phyloP scores from a whole-genome alignment of 2,113 vertebrate species.

The Lonchura striata region DNA sequence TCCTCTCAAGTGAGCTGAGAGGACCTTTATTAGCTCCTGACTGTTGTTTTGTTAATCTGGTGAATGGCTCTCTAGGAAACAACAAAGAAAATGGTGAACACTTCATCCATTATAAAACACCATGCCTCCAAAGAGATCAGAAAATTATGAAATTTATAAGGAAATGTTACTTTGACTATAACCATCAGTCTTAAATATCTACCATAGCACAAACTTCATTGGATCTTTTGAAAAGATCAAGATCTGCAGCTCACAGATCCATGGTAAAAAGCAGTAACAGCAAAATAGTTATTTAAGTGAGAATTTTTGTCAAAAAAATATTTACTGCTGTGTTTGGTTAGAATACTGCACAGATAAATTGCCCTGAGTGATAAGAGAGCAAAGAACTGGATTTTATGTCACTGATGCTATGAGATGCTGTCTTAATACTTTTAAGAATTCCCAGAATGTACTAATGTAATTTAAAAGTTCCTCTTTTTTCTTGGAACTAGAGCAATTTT shows the following conservation, averaged over 20 bases:
- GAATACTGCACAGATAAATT: neutral
- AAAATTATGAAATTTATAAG: slow-evolving; percentile 42
- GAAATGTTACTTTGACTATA: slow-evolving; percentile 59
- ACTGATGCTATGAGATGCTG: neutral
- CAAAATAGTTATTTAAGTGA: neutral
- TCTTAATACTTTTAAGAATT: neutral
- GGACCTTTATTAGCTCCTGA: slow-evolving; percentile 48
- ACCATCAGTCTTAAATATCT: slow-evolving; percentile 56
- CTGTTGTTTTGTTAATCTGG: slow-evolving; percentile 69
- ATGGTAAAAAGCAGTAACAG: neutral
- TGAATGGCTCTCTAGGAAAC: slow-evolving; percentile 68
- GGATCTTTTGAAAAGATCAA: neutral
- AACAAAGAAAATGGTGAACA: slow-evolving; percentile 61
- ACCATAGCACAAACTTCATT: neutral
- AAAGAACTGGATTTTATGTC: neutral
- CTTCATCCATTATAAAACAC: slow-evolving; percentile 57
- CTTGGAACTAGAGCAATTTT: neutral
- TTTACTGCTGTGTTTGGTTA: neutral
- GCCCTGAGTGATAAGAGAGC: neutral
- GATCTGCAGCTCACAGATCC: neutral
- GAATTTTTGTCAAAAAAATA: neutral
- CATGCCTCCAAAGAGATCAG: slow-evolving; percentile 57
- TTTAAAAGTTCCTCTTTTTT: neutral
- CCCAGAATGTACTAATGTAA: neutral
- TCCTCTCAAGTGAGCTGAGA: slow-evolving; percentile 41